These are phyloP conservation scores for Microctenopoma steveboyesi DNA, from an alignment of 2,797 vertebrate species.

Conservation along the genomic window DNA sequence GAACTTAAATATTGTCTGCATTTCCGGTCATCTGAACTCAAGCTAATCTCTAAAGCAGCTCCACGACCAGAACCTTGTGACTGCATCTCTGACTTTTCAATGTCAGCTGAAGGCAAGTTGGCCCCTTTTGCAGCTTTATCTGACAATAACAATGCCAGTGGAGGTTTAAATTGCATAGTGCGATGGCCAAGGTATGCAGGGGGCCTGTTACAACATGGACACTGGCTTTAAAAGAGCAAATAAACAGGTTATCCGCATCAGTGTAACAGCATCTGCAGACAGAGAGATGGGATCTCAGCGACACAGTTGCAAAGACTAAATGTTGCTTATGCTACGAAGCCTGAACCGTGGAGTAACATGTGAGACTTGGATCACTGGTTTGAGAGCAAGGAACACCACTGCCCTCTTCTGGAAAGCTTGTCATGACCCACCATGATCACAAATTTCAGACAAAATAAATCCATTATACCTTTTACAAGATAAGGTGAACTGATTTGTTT, in stretches of 20 bases:
- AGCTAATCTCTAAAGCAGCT: slow-evolving; percentile 12
- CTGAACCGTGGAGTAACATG: neutral
- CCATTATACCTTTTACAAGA: no score
- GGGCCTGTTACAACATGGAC: slow-evolving; percentile 61
- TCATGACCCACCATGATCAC: neutral
- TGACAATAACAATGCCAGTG: slow-evolving; percentile 61
- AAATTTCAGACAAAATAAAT: no score
- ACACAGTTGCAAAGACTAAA: neutral
- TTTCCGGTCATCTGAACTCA: slow-evolving; percentile 2
- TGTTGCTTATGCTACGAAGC: neutral
- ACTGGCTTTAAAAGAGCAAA: slow-evolving; percentile 47
- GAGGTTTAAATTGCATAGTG: slow-evolving; percentile 64
- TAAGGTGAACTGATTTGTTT: no score
- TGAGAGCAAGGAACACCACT: slow-evolving; percentile 23
- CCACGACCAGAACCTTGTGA: neutral
- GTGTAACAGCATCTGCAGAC: slow-evolving; percentile 15
- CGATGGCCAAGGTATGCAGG: slow-evolving; percentile 58
- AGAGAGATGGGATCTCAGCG: slow-evolving; percentile 28
- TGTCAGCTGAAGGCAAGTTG: slow-evolving; percentile 28
- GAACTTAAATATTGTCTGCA: neutral
- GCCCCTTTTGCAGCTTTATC: slow-evolving; percentile 44
- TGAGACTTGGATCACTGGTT: neutral
- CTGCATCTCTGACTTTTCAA: neutral
- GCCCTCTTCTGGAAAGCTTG: slow-evolving; percentile 65
- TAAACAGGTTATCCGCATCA: slow-evolving; percentile 46